These are phyloP conservation scores for Athene noctua DNA, from an alignment of 2,113 vertebrate species.

Conservation along the genomic window DNA sequence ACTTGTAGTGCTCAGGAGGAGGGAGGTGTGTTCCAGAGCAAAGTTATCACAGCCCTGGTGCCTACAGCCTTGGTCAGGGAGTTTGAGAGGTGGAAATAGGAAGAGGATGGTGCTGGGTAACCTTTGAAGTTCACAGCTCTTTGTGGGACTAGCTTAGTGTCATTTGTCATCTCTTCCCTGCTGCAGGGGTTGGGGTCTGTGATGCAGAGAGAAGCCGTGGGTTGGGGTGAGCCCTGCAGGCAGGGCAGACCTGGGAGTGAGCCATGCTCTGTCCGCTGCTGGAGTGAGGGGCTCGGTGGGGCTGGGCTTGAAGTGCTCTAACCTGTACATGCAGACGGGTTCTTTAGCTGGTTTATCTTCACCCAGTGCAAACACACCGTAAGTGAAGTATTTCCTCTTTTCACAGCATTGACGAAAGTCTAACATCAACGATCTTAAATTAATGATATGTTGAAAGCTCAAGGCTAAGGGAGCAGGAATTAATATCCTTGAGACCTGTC, in stretches of 20 bases:
- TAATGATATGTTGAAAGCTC: constrained; percentile 47
- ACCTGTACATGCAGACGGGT: not conserved
- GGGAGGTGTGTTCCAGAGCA: not conserved
- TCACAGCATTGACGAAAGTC: not conserved
- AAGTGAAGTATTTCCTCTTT: not conserved
- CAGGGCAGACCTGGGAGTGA: not conserved
- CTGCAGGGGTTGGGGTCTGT: not conserved
- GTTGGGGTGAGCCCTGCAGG: not conserved
- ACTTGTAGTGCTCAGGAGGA: accelerated
- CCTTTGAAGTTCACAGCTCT: not conserved
- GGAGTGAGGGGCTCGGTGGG: accelerated
- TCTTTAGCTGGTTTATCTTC: not conserved
- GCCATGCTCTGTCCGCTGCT: accelerated
- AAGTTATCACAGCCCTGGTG: not conserved
- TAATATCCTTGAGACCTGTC: constrained; percentile 59
- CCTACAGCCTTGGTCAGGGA: not conserved
- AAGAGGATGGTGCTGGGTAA: not conserved
- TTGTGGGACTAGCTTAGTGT: not conserved
- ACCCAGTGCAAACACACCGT: not conserved
- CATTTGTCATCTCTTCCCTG: not conserved
- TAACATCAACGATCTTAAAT: not conserved
- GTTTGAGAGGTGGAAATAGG: not conserved
- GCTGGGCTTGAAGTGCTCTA: not conserved
- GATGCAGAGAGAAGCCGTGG: not conserved
- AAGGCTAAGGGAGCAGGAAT: constrained; percentile 30